A percentile compares a stretch with the other conserved stretches of the same genome.
Conservation (phyloP, 1,140 invertebrate species). For the Solenopsis fugax region DNA sequence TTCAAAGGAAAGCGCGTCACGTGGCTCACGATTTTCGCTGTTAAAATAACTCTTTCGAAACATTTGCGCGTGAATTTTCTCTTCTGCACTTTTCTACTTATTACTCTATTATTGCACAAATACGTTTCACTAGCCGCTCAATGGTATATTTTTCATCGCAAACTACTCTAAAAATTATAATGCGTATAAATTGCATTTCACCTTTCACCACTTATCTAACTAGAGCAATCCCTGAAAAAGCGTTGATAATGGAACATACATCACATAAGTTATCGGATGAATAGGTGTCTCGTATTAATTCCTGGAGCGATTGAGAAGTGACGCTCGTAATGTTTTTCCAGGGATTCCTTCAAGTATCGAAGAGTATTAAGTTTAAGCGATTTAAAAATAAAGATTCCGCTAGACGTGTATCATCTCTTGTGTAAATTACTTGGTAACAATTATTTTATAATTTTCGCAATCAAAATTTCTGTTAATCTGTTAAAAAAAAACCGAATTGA, state of each 20-base stretch:
- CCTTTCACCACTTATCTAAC: constrained; percentile 40
- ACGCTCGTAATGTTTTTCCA: not conserved
- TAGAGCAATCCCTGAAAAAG: constrained; percentile 42
- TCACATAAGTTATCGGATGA: not conserved
- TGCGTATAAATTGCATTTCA: constrained; percentile 29
- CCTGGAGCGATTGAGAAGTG: not conserved
- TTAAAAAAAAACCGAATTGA: not conserved
- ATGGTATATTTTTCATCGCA: constrained; percentile 27
- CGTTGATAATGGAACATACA: not conserved
- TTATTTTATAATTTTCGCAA: constrained; percentile 1
- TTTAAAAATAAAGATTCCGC: not conserved
- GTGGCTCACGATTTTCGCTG: constrained; percentile 42
- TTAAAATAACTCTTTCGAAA: constrained; percentile 15
- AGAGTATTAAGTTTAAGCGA: constrained; percentile 17
- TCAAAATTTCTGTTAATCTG: not conserved
- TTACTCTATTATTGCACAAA: constrained; percentile 57
- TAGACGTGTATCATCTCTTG: not conserved
- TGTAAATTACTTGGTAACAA: not conserved
- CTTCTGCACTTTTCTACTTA: constrained; percentile 39
- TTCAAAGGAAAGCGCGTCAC: constrained; percentile 59
- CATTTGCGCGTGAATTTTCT: constrained; percentile 30
- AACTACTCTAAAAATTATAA: constrained; percentile 41
- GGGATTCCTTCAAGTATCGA: not conserved
- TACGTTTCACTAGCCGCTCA: constrained; percentile 48
- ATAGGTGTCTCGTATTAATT: not conserved